These are phyloP conservation scores for Thymallus thymallus DNA, from an alignment of 2,113 vertebrate genomes.

Conservation along the genomic window DNA sequence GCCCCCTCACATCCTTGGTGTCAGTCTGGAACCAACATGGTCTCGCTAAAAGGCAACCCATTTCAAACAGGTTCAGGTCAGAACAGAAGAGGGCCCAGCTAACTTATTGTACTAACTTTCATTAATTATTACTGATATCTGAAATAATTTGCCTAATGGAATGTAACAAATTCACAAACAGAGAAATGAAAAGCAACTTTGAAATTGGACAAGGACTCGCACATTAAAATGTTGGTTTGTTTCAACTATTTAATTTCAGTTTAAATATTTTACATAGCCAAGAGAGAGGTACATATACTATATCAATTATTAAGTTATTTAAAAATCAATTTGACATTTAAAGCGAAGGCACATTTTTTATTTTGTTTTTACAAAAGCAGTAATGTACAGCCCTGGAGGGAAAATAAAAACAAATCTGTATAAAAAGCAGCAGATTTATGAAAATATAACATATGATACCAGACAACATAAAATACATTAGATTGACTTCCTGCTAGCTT, in stretches of 20 bases:
- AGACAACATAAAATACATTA: too few species aligned
- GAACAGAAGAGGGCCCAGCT: too few species aligned
- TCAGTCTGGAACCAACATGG: neutral
- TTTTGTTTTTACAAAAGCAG: neutral
- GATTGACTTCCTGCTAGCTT: neutral
- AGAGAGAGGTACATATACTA: neutral
- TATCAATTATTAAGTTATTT: neutral
- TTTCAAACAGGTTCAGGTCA: too few species aligned
- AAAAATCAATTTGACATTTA: neutral
- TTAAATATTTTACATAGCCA: neutral
- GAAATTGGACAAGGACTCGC: neutral
- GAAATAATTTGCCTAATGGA: too few species aligned
- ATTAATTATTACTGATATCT: too few species aligned
- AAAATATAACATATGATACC: too few species aligned
- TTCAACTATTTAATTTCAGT: slow-evolving; percentile 1
- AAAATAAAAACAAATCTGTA: neutral
- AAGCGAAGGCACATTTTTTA: neutral
- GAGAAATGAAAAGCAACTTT: too few species aligned
- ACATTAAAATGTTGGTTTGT: neutral
- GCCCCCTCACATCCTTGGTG: neutral
- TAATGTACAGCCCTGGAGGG: neutral
- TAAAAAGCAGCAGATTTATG: neutral
- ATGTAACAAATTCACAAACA: neutral
- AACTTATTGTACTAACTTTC: too few species aligned
- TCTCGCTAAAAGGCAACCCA: too few species aligned